Evolutionary conservation across 2,888 invertebrate species (phyloP).

Genomic region (Netelia melanura): DNA sequence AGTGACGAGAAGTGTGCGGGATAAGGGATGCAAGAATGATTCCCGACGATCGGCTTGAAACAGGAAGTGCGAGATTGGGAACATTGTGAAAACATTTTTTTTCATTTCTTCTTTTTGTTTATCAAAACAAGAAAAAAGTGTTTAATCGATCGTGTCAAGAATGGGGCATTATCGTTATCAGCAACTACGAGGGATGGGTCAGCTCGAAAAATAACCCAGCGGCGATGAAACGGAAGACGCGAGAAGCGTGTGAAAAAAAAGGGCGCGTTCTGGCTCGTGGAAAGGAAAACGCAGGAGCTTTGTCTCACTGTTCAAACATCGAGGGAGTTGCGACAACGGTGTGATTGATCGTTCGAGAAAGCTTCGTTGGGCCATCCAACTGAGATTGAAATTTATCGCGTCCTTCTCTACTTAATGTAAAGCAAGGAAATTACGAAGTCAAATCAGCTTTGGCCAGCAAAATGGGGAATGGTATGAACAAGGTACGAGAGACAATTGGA

Average conservation of each 20-base stretch:
- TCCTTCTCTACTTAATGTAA: slow-evolving; percentile 10
- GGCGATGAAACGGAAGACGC: slow-evolving; percentile 54
- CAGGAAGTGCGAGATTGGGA: too few relatives aligned
- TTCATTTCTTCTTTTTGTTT: too few relatives aligned
- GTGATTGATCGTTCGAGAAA: slow-evolving; percentile 31
- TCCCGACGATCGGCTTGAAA: too few relatives aligned
- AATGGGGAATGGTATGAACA: slow-evolving; percentile 96
- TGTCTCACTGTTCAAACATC: background rate
- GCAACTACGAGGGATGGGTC: slow-evolving; percentile 52
- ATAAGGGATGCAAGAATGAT: too few relatives aligned
- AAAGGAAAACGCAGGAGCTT: background rate
- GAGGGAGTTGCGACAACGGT: slow-evolving; percentile 10
- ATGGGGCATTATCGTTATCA: slow-evolving; percentile 45
- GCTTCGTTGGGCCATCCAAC: slow-evolving; percentile 6
- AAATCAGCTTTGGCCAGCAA: slow-evolving; percentile 83
- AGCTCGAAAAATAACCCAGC: slow-evolving; percentile 61
- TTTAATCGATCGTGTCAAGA: background rate
- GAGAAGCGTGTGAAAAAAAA: slow-evolving; percentile 48
- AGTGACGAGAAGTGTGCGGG: too few relatives aligned
- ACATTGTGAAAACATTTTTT: too few relatives aligned
- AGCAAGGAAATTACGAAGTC: slow-evolving; percentile 50
- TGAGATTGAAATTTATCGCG: slow-evolving; percentile 20
- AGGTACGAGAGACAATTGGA: slow-evolving; percentile 86
- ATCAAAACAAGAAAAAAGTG: background rate
- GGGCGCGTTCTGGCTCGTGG: background rate